Base-by-base conservation (phyloP, 53 echinoderm and acorn worm species). In the Echinarachnius parma region DNA sequence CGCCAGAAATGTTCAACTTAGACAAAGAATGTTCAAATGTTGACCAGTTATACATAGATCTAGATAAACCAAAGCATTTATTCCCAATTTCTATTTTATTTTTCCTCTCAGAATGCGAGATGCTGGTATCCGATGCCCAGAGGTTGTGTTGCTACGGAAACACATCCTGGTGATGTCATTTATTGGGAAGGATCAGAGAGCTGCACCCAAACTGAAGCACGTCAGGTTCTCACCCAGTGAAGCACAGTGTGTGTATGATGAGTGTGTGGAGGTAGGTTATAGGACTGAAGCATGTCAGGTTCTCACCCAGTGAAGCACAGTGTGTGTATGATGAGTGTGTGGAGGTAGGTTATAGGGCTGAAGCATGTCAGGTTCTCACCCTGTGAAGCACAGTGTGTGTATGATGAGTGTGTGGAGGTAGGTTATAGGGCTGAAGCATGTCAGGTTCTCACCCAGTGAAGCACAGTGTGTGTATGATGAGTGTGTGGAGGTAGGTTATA, bases 141-240 rank as follows among this genome's bases (percentile, higher is more conserved):
- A 95, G 30, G 95, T 95, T 18, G 83, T 95, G 20, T 59, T 95
- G 24, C 95, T 95, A 22, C 81, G 83, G 84, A 95, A 90, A 46
- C 95, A 95, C 80, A 75, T 95, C 64, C 82, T 95, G 27, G 90
- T 95, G 13, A 78, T 95, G 78, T 90, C 95, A 30, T 95, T 91
- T 76, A 95, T 95, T 13, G 95, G 95, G 44, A 84, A 95, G 62
- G 84, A 91, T 59, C 95, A 91, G 70, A 81, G 76, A 23, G 90
- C 95, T 25, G 90, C 95, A 8, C 95, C 89, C 31, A 95, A 95
- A 78, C 78, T 95, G 16, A 95, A 95, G 57, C 84, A 95, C 35
- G 95, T 84, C 3, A 53, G 77, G 19, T 72, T 95, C 18, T 86
- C 90, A 1, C 35, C 69, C 15, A 84, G 72, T 14, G 90, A 95